phyloP scores from a whole-genome alignment of 2,888 invertebrate species.

The Tachina fera region DNA sequence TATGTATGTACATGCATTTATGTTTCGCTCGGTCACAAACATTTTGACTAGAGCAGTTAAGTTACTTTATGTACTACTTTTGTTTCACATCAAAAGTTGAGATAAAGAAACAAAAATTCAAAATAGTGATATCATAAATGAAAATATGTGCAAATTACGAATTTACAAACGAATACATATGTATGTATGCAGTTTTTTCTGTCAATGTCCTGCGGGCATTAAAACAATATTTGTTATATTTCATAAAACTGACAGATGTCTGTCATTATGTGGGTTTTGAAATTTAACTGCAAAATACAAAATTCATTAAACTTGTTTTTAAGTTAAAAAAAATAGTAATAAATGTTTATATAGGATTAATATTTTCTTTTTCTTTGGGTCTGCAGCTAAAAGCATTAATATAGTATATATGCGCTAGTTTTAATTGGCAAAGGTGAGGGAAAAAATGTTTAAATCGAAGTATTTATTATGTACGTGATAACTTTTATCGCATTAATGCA shows the following conservation, averaged over 20 bases:
- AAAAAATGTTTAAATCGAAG: no score
- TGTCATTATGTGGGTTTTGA: slow-evolving; percentile 64
- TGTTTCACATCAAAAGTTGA: slow-evolving; percentile 21
- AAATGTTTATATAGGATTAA: no score
- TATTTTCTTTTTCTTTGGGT: background rate
- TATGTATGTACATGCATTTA: slow-evolving; percentile 5
- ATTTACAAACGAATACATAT: slow-evolving; percentile 4
- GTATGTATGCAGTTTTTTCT: slow-evolving; percentile 15
- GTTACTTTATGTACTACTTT: slow-evolving; percentile 14
- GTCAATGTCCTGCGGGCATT: slow-evolving; percentile 62
- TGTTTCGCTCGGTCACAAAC: background rate
- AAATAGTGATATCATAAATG: slow-evolving; percentile 8
- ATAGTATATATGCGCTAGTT: no score
- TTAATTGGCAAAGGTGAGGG: no score
- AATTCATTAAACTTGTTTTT: background rate
- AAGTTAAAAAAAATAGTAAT: background rate
- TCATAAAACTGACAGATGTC: slow-evolving; percentile 63
- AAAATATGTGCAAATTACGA: slow-evolving; percentile 48
- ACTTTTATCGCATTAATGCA: no score
- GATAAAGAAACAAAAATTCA: background rate
- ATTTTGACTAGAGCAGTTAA: slow-evolving; percentile 41
- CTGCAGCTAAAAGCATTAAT: background rate
- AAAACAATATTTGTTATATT: slow-evolving; percentile 44
- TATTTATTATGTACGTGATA: no score
- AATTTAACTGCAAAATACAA: background rate